Evolutionary conservation across 2,113 vertebrate genomes (phyloP), one percentile per base, ranked within the genome.

Genomic region (Nyctereutes procyonoides): DNA sequence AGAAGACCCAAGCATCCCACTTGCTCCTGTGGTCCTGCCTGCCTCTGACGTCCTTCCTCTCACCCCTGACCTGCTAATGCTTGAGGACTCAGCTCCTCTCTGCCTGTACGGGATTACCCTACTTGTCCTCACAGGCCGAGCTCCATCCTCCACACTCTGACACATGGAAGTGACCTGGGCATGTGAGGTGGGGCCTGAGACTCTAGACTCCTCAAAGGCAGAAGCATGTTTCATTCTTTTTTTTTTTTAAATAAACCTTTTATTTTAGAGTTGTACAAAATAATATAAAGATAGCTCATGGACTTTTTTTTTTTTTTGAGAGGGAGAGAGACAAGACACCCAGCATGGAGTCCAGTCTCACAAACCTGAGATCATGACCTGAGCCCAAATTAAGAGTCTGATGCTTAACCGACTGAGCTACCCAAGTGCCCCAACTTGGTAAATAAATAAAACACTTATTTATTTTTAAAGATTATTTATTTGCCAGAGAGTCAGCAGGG

Each of bases 51-150:
- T 51, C 43, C 26, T 56, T 60, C 14, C 30, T 43, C 48, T 63
- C 16, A 8, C 26, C 19, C 16, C 79, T 35, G 22, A 28, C 38
- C 81, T n/a, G 48, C 58, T 26, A 2, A 24, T 51, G 16, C 10
- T 20, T 2, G 13, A 91, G 82, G 22, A 38, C 60, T 77, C 87
- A 48, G 55, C 26, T 43, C 10, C 38, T 15, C 3, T 0, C 2
- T 16, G 3, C 0, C 56, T 43, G 7, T 32, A 0, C 0, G 10
- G 19, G 24, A 24, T 77, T 71, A 69, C 48, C 69, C 58, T 55
- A 20, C 71, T 0, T 10, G 38, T 55, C 85, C 69, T 0, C 3
- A 30, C 67, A 51, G 51, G 20, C 35, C 20, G 62, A 74, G 73
- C 48, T 10, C 60, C 5, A 11, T 85, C 62, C 53, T 32, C 11